These are phyloP conservation scores for Merops nubicus DNA, from an alignment of 2,113 vertebrate species.

Conservation along the genomic window DNA sequence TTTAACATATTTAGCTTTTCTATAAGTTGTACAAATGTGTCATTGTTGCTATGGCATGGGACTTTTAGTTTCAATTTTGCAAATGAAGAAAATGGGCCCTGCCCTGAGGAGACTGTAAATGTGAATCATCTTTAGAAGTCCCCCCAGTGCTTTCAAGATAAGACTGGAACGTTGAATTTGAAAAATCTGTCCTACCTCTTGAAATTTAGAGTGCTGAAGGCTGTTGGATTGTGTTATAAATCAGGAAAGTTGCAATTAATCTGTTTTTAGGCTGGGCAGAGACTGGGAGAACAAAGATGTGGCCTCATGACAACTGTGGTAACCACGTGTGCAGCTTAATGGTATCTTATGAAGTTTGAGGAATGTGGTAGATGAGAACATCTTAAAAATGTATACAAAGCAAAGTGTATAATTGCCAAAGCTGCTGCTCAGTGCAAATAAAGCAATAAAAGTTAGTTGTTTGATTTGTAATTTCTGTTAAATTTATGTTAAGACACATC, in stretches of 20 bases:
- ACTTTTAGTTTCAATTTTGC: not conserved
- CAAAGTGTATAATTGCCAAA: not conserved
- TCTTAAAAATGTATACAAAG: not conserved
- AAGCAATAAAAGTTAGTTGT: not conserved
- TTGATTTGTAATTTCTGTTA: not conserved
- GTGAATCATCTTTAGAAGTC: not conserved
- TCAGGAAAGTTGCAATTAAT: not conserved
- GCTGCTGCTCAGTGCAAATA: not conserved
- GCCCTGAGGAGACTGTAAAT: not conserved
- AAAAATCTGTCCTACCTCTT: not conserved
- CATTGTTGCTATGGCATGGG: constrained; percentile 3
- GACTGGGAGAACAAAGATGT: not conserved
- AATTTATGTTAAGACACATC: not conserved
- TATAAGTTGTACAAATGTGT: not conserved
- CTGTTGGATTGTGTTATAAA: not conserved
- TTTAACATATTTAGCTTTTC: not conserved
- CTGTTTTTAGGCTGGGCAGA: constrained; percentile 3
- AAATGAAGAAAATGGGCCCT: not conserved
- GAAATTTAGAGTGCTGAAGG: not conserved
- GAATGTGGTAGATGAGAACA: not conserved
- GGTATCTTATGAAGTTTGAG: not conserved
- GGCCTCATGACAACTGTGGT: not conserved
- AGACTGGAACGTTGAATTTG: not conserved
- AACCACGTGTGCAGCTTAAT: not conserved
- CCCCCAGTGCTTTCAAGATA: not conserved